Evolutionary conservation across 1,140 invertebrate species (phyloP).

Genomic region (Zophobas atratus): DNA sequence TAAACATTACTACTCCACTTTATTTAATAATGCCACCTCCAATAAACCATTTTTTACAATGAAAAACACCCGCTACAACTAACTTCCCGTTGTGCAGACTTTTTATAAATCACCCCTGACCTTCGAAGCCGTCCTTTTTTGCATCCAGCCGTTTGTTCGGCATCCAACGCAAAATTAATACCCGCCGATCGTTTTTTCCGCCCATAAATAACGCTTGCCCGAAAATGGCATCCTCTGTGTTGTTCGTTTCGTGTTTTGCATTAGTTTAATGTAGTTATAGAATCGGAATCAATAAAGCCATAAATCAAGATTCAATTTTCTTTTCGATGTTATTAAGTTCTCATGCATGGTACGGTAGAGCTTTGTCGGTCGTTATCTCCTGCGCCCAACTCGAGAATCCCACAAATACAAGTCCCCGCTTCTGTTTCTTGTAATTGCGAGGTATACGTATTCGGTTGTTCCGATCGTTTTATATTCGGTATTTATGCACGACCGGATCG

Average conservation of each 20-base stretch:
- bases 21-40: too few species aligned
- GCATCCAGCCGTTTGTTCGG: too few species aligned
- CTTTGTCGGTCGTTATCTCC: slow-evolving; percentile 18
- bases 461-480: slow-evolving; percentile 10
- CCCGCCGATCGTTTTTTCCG: background rate
- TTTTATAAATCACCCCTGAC: too few species aligned
- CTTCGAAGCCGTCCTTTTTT: too few species aligned
- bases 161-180: background rate
- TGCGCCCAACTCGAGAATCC: slow-evolving; percentile 31
- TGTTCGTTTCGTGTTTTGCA: slow-evolving; percentile 37
- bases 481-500: background rate
- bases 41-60: too few species aligned
- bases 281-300: slow-evolving; percentile 29
- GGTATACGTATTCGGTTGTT: background rate
- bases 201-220: slow-evolving; percentile 7
- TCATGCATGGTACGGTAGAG: slow-evolving; percentile 42
- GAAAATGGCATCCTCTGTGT: background rate
- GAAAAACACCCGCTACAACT: too few species aligned
- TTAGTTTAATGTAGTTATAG: slow-evolving; percentile 42
- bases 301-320: slow-evolving; percentile 43
- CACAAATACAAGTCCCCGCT: slow-evolving; percentile 10
- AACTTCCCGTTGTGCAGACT: too few species aligned
- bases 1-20: too few species aligned
- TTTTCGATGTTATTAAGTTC: slow-evolving; percentile 45
- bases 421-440: slow-evolving; percentile 38